Conservation (phyloP, 2,888 invertebrate genomes). For the Andrena chrysosceles region DNA sequence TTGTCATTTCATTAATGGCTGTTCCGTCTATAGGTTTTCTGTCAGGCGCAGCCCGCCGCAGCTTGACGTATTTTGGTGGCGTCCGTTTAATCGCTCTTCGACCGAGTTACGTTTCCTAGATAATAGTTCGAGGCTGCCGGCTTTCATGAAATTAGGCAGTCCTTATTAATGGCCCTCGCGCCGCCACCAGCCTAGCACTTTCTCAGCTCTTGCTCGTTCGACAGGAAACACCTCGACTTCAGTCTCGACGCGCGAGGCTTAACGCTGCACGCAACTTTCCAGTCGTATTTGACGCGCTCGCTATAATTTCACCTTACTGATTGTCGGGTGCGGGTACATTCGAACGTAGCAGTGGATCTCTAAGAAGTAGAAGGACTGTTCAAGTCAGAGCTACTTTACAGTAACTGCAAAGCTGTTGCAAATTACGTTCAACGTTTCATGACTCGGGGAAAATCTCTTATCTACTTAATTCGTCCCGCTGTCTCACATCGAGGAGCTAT, state of each 20-base stretch:
- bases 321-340: too few relatives aligned
- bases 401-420: too few relatives aligned
- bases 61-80: conserved; percentile 73
- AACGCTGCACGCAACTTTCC: neutral
- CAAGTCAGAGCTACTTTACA: too few relatives aligned
- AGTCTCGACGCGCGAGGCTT: neutral
- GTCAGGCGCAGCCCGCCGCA: conserved; percentile 69
- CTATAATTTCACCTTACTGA: too few relatives aligned
- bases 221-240: neutral
- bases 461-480: too few relatives aligned
- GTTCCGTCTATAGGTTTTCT: conserved; percentile 74
- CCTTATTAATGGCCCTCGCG: conserved; percentile 68
- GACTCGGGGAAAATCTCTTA: too few relatives aligned
- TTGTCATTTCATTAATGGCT: conserved; percentile 75
- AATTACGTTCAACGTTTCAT: too few relatives aligned
- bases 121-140: conserved; percentile 64
- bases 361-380: too few relatives aligned
- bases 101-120: conserved; percentile 72
- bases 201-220: conserved; percentile 13
- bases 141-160: conserved; percentile 70
- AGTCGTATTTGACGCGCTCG: neutral
- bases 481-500: neutral
- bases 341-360: too few relatives aligned
- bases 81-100: conserved; percentile 71
- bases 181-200: neutral